A percentile compares a stretch with the other conserved stretches of the same genome.
Conservation (phyloP, 2,113 vertebrate genomes). For the Penelope pileata region DNA sequence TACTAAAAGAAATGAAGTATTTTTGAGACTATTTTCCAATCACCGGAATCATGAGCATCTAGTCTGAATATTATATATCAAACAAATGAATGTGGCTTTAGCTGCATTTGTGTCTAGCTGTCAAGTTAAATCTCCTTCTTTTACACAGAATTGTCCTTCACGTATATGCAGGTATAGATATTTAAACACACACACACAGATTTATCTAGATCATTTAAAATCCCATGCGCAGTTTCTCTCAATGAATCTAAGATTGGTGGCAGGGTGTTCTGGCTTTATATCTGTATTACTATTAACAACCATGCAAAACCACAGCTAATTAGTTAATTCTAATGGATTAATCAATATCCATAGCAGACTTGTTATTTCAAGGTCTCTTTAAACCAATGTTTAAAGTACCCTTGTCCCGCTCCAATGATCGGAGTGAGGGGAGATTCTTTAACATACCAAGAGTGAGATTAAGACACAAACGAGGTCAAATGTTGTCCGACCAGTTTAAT, state of each 20-base stretch:
- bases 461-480: no score
- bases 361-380: neutral
- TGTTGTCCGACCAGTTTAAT: no score
- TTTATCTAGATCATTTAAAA: neutral
- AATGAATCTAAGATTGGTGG: neutral
- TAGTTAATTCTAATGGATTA: neutral
- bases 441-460: no score
- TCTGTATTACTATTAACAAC: neutral
- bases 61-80: neutral
- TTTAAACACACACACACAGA: neutral
- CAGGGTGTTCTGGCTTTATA: neutral
- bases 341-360: neutral
- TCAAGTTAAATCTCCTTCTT: neutral
- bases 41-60: neutral
- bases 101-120: neutral
- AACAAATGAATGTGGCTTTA: neutral
- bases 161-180: neutral
- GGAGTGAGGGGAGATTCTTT: no score
- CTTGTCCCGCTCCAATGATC: no score
- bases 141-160: neutral
- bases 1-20: slow-evolving; percentile 1
- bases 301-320: neutral
- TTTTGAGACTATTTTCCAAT: slow-evolving; percentile 40
- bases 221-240: neutral
- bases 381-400: neutral